A percentile compares a stretch with the other conserved stretches of the same genome.
Evolutionary conservation across 2,888 invertebrate genomes (phyloP).

Genomic region (Drosophila colorata): DNA sequence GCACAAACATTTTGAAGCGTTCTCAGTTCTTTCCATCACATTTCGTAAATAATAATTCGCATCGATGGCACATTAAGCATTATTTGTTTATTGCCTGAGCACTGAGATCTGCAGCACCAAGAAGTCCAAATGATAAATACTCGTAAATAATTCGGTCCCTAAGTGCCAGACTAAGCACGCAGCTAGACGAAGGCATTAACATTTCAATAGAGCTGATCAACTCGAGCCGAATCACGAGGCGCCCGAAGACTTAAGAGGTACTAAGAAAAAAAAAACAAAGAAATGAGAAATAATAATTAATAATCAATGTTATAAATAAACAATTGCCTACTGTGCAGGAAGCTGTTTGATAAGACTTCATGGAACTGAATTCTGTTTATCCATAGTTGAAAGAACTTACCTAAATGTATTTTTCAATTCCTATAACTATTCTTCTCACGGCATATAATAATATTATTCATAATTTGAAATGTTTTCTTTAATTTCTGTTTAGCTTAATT

Average conservation of each 20-base stretch:
- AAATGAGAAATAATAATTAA: constrained; percentile 33
- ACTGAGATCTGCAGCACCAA: constrained; percentile 14
- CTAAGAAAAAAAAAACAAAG: constrained; percentile 12
- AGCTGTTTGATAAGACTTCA: constrained; percentile 6
- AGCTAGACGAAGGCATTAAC: constrained; percentile 27
- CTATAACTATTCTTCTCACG: too few relatives aligned
- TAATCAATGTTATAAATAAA: constrained; percentile 42
- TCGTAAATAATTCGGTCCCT: constrained; percentile 68
- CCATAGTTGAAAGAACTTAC: constrained; percentile 2
- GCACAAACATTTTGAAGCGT: constrained; percentile 45
- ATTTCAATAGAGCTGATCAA: constrained; percentile 41
- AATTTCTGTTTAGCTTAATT: constrained; percentile 32
- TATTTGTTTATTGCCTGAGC: constrained; percentile 63
- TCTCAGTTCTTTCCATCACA: constrained; percentile 52
- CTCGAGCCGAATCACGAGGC: not conserved
- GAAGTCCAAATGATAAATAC: constrained; percentile 51
- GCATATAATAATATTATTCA: constrained; percentile 38
- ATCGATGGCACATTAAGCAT: constrained; percentile 63
- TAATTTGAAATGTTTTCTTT: constrained; percentile 34
- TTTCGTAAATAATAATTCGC: constrained; percentile 72
- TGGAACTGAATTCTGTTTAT: constrained; percentile 18
- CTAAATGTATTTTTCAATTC: not conserved
- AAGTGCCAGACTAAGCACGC: constrained; percentile 65
- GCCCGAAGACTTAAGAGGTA: constrained; percentile 15
- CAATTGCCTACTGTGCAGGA: constrained; percentile 11